These are phyloP conservation scores for Pachyuromys duprasi DNA, from an alignment of 2,797 vertebrate species.

Conservation along the genomic window DNA sequence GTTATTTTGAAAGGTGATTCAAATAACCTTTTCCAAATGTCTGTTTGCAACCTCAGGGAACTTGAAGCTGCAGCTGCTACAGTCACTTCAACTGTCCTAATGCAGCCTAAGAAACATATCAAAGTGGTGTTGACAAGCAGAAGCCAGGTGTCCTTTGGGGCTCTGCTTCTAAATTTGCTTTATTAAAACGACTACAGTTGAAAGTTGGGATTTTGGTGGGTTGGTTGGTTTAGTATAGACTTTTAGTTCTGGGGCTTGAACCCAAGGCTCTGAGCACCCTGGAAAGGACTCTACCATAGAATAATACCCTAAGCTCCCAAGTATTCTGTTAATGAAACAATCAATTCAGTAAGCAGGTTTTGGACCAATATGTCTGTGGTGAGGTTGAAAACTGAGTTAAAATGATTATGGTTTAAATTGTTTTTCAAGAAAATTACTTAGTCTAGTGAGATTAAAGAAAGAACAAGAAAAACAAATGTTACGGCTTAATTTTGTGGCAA, in stretches of 20 bases:
- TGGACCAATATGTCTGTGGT: conserved; percentile 42
- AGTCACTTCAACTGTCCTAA: conserved; percentile 62
- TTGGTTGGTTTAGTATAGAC: not conserved
- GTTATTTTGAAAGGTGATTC: conserved; percentile 86
- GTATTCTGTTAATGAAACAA: conserved; percentile 56
- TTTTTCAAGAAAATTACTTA: conserved; percentile 58
- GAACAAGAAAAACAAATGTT: conserved; percentile 53
- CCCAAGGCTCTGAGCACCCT: not conserved
- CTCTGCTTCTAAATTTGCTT: conserved; percentile 63
- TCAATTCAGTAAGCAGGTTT: conserved; percentile 29
- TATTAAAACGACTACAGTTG: not conserved
- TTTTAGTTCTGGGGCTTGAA: not conserved
- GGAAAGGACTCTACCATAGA: not conserved
- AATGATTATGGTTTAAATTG: conserved; percentile 62
- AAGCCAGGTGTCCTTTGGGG: conserved; percentile 64
- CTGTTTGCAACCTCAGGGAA: conserved; percentile 77
- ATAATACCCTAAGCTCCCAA: not conserved
- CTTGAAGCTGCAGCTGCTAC: conserved; percentile 88
- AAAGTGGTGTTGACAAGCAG: conserved; percentile 59
- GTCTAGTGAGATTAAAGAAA: conserved; percentile 56
- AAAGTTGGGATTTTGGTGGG: not conserved
- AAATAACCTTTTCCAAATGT: conserved; percentile 84
- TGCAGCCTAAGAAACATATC: conserved; percentile 74
- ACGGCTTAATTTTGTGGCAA: conserved; percentile 61
- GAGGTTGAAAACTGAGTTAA: conserved; percentile 65